Conservation (phyloP, 2,888 invertebrate genomes). For the Piscicola geometra region DNA sequence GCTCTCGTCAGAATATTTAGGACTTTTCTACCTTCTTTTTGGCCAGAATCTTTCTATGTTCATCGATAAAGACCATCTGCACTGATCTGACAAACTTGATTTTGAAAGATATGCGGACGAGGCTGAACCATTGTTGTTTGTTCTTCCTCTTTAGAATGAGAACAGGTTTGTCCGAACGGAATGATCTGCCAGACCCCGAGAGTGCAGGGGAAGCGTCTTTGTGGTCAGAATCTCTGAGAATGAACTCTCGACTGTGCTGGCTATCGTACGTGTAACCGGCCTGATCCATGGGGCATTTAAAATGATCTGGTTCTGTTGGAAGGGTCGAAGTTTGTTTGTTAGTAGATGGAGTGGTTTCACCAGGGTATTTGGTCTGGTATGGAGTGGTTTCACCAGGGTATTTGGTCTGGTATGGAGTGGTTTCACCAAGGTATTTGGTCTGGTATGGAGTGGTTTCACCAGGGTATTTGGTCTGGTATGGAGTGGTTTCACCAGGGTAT, state of each 20-base stretch:
- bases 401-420: neutral
- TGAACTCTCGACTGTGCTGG: neutral
- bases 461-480: neutral
- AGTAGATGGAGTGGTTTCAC: conserved; percentile 1
- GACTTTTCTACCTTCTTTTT: neutral
- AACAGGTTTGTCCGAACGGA: neutral
- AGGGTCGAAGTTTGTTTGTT: neutral
- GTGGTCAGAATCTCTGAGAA: neutral
- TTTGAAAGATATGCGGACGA: neutral
- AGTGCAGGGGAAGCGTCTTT: neutral
- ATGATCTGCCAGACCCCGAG: neutral
- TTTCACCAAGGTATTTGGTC: neutral
- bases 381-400: neutral
- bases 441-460: neutral
- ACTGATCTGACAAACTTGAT: neutral
- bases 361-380: neutral
- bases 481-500: no score
- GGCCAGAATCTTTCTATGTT: neutral
- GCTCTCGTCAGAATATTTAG: neutral
- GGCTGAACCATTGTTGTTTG: neutral
- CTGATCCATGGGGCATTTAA: neutral
- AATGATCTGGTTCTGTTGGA: neutral
- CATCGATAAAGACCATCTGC: neutral
- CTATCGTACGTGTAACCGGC: neutral
- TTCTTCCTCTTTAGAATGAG: neutral